Conservation (phyloP, 2,113 vertebrate genomes). For the Rhinoderma darwinii region DNA sequence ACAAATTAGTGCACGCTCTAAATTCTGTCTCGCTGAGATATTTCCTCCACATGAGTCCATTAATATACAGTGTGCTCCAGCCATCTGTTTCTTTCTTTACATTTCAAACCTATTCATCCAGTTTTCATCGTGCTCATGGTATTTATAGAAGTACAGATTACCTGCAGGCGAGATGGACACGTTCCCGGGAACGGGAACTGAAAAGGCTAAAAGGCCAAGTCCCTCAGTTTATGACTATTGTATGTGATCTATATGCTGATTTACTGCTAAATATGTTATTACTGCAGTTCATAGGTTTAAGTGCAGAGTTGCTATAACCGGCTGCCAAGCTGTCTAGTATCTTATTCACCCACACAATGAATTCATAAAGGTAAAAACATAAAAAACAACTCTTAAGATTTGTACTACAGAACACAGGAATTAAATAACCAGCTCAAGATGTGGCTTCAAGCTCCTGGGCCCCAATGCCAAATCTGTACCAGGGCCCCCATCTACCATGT, state of each 20-base stretch:
- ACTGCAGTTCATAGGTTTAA: not conserved
- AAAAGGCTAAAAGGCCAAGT: conserved; percentile 1
- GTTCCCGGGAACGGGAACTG: not conserved
- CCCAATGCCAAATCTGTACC: too few relatives aligned
- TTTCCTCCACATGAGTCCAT: not conserved
- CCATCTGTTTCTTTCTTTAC: conserved; percentile 22
- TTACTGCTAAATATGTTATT: not conserved
- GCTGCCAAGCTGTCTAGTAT: not conserved
- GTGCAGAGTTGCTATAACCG: not conserved
- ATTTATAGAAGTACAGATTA: conserved; percentile 16
- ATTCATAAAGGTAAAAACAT: not conserved
- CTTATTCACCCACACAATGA: not conserved
- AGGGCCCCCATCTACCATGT: too few relatives aligned
- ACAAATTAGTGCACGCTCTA: not conserved
- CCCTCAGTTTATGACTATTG: not conserved
- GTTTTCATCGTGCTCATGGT: not conserved
- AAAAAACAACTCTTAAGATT: not conserved
- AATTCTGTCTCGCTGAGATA: not conserved
- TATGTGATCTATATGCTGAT: conserved; percentile 9
- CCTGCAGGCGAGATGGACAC: conserved; percentile 20
- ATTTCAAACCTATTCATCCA: not conserved
- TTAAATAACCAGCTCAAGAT: not conserved
- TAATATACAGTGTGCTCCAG: conserved; percentile 10
- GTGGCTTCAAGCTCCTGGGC: too few relatives aligned
- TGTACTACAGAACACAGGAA: not conserved